Evolutionary conservation across 2,113 vertebrate species (phyloP).

Genomic region (Chamaea fasciata): DNA sequence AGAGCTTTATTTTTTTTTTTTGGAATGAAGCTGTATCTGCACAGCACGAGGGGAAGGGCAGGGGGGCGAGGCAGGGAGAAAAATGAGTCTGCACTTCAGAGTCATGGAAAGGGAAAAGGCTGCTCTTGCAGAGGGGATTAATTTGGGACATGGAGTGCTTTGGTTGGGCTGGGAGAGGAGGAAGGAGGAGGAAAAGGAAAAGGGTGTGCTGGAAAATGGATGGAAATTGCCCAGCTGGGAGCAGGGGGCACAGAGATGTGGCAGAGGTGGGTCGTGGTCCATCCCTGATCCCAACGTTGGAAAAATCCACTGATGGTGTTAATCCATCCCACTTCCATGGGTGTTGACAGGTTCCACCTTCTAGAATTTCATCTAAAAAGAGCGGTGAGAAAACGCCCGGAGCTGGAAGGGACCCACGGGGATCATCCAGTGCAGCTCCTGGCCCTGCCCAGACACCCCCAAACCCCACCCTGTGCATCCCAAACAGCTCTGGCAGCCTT

Average conservation of each 20-base stretch:
- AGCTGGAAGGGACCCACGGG: neutral
- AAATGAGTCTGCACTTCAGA: neutral
- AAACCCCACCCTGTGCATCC: neutral
- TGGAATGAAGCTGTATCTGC: conserved; percentile 45
- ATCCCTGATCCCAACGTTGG: rapidly evolving
- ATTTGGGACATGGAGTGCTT: neutral
- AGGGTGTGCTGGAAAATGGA: neutral
- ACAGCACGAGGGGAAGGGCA: neutral
- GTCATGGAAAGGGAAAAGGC: neutral
- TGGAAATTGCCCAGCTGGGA: neutral
- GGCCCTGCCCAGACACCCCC: neutral
- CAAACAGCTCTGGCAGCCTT: neutral
- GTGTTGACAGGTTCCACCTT: neutral
- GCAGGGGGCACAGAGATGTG: rapidly evolving
- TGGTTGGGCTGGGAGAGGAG: neutral
- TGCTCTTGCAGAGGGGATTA: neutral
- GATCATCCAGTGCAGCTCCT: neutral
- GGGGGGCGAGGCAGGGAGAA: neutral
- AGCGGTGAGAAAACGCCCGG: neutral
- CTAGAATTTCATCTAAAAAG: neutral
- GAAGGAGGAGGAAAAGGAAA: neutral
- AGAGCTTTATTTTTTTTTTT: neutral
- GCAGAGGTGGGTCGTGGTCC: rapidly evolving
- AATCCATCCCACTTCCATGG: neutral
- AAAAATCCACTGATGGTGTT: rapidly evolving